Conservation (phyloP, 2,113 vertebrate genomes). For the Chascanopsetta lugubris region DNA sequence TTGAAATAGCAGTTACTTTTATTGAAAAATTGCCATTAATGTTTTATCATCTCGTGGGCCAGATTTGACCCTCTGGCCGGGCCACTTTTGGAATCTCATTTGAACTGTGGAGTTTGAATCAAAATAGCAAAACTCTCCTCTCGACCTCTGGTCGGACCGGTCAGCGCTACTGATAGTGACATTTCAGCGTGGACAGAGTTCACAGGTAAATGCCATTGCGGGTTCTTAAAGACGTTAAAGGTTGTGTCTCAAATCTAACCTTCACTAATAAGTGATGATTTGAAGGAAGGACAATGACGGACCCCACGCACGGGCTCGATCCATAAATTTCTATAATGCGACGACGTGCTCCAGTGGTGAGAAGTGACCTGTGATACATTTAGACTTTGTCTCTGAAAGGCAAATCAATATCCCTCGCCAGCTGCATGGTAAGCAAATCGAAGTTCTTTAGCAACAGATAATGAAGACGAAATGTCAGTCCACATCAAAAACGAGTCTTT, state of each 20-base stretch:
- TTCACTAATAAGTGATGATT: slow-evolving; percentile 57
- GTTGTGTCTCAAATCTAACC: slow-evolving; percentile 26
- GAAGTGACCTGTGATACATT: slow-evolving; percentile 66
- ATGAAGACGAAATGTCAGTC: slow-evolving; percentile 72
- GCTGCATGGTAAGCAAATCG: slow-evolving; percentile 69
- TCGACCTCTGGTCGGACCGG: slow-evolving; percentile 17
- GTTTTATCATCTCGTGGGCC: no score
- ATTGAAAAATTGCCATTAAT: no score
- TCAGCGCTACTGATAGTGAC: slow-evolving; percentile 61
- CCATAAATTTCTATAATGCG: slow-evolving; percentile 63
- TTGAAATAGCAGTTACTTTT: no score
- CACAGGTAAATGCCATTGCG: slow-evolving; percentile 59
- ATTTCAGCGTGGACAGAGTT: slow-evolving; percentile 61
- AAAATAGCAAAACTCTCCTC: slow-evolving; percentile 17
- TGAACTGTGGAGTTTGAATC: slow-evolving; percentile 19
- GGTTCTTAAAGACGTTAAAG: slow-evolving; percentile 26
- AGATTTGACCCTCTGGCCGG: no score
- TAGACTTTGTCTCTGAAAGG: slow-evolving; percentile 63
- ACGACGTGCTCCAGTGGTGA: slow-evolving; percentile 61
- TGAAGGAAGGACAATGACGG: slow-evolving; percentile 54
- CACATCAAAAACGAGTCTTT: slow-evolving; percentile 47
- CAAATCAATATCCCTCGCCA: slow-evolving; percentile 73
- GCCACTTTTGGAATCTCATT: no score
- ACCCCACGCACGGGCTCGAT: slow-evolving; percentile 43
- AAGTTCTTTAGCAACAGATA: slow-evolving; percentile 73